Conservation (phyloP, 2,888 invertebrate species). For the Rosalia funebris region DNA sequence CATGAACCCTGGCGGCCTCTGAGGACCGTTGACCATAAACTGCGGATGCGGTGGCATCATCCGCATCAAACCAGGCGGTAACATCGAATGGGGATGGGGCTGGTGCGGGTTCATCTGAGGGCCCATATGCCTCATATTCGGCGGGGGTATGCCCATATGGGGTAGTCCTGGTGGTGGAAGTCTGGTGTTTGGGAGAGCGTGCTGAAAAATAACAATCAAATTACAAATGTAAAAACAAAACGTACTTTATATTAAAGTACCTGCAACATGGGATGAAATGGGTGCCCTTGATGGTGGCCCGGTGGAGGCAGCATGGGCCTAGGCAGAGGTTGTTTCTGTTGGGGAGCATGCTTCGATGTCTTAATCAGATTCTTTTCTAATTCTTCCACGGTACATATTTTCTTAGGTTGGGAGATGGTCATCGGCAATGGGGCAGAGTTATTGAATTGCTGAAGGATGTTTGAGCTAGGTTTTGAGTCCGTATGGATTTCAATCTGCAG, state of each 20-base stretch:
- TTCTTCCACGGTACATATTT: constrained; percentile 79
- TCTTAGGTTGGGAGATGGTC: constrained; percentile 60
- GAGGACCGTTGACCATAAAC: constrained; percentile 44
- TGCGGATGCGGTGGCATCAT: constrained; percentile 49
- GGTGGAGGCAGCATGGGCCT: constrained; percentile 40
- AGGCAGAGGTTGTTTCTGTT: constrained; percentile 40
- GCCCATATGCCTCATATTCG: constrained; percentile 49
- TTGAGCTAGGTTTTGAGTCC: constrained; percentile 27
- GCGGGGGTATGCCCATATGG: constrained; percentile 62
- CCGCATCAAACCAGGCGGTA: constrained; percentile 55
- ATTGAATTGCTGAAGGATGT: constrained; percentile 26
- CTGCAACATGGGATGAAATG: constrained; percentile 46
- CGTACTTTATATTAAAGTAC: constrained; percentile 30
- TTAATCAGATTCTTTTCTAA: constrained; percentile 75
- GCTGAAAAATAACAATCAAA: constrained; percentile 35
- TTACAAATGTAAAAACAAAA: background rate
- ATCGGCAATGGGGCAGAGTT: constrained; percentile 30
- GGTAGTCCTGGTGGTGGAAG: constrained; percentile 63
- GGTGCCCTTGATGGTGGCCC: constrained; percentile 37
- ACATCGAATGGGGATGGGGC: constrained; percentile 40
- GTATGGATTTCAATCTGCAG: constrained; percentile 47
- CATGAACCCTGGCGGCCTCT: constrained; percentile 48
- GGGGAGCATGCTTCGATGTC: constrained; percentile 51
- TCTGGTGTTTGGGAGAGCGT: constrained; percentile 56
- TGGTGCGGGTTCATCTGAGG: constrained; percentile 39